Evolutionary conservation across 2,888 invertebrate species (phyloP).

Genomic region (Sphinx pinastri): DNA sequence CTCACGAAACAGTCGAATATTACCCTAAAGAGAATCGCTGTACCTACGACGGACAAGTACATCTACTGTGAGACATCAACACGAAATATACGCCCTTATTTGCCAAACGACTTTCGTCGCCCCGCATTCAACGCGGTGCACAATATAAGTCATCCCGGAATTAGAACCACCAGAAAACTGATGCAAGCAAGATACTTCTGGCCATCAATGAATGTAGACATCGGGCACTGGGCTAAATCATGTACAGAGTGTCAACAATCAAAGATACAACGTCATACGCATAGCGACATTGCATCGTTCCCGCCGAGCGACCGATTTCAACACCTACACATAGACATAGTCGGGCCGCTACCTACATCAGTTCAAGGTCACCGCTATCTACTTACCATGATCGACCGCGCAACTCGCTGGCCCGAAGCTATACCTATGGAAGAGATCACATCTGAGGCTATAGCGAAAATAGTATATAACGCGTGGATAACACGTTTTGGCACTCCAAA

Average conservation of each 20-base stretch:
- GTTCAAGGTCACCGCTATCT: constrained; percentile 26
- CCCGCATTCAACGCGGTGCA: constrained; percentile 4
- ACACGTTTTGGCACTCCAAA: not conserved
- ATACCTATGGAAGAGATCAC: not conserved
- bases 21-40: constrained; percentile 20
- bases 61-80: constrained; percentile 18
- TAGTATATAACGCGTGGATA: not conserved
- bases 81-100: not conserved
- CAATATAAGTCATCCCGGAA: constrained; percentile 6
- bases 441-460: not conserved
- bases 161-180: constrained; percentile 1
- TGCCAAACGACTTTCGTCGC: not conserved
- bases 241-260: not conserved
- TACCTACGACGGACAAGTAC: constrained; percentile 10
- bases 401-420: constrained; percentile 30
- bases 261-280: not conserved
- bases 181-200: constrained; percentile 5
- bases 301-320: not conserved
- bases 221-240: not conserved
- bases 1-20: constrained; percentile 2
- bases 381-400: constrained; percentile 29
- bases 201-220: constrained; percentile 2
- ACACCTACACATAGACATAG: constrained; percentile 9
- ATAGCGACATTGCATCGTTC: not conserved
- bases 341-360: constrained; percentile 5